Conservation (phyloP, 1,140 invertebrate genomes). For the Drosophila kepulauana region DNA sequence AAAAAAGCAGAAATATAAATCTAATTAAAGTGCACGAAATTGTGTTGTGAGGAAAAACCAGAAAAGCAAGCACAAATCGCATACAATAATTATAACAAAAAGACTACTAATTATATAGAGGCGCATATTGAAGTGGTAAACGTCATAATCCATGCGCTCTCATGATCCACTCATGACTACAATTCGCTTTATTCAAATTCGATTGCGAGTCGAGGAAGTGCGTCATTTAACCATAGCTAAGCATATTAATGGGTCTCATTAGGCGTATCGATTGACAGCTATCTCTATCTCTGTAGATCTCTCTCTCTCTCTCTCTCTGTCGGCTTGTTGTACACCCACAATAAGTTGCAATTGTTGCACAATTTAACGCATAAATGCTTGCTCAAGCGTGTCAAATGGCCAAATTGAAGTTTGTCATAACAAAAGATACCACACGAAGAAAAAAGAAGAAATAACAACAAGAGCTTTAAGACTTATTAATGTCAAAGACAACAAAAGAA, state of each 20-base stretch:
- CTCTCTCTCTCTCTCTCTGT: not conserved
- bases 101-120: constrained; percentile 32
- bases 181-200: constrained; percentile 8
- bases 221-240: constrained; percentile 46
- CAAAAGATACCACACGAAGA: constrained; percentile 44
- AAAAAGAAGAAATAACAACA: constrained; percentile 25
- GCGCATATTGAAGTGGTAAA: constrained; percentile 27
- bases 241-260: constrained; percentile 63
- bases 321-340: constrained; percentile 52
- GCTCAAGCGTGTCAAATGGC: constrained; percentile 50
- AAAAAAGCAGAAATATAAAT: constrained; percentile 40
- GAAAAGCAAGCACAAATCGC: constrained; percentile 37
- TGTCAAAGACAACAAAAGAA: constrained; percentile 72
- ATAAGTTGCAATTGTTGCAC: constrained; percentile 64
- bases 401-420: constrained; percentile 49
- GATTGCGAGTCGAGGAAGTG: constrained; percentile 47
- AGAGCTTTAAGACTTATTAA: constrained; percentile 41
- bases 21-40: constrained; percentile 62
- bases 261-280: constrained; percentile 59
- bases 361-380: constrained; percentile 54
- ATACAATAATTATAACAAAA: constrained; percentile 35
- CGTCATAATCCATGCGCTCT: constrained; percentile 31
- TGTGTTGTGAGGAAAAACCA: constrained; percentile 50
- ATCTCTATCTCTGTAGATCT: not conserved
- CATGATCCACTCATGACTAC: constrained; percentile 15